Conservation (phyloP, 2,888 invertebrate species). For the Himalopsyche anomala region DNA sequence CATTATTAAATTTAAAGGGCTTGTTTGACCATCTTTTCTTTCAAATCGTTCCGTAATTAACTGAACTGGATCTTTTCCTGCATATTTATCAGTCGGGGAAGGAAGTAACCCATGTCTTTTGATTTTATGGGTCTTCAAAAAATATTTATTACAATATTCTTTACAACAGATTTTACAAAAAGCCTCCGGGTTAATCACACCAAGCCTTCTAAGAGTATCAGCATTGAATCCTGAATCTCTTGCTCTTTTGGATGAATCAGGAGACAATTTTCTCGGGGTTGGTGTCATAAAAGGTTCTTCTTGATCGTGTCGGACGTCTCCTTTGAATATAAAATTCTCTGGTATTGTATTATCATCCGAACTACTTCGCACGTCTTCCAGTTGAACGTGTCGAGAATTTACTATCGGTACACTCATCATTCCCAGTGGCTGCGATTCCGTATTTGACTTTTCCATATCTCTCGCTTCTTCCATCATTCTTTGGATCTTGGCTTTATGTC, state of each 20-base stretch:
- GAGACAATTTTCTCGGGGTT: conserved; percentile 78
- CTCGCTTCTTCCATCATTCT: conserved; percentile 65
- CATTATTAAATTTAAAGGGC: conserved; percentile 87
- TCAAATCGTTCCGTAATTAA: conserved; percentile 57
- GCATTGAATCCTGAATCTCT: conserved; percentile 84
- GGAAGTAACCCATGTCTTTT: conserved; percentile 90
- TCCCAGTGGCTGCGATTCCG: conserved; percentile 67
- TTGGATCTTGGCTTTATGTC: conserved; percentile 65
- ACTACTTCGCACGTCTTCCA: conserved; percentile 64
- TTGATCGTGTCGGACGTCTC: conserved; percentile 72
- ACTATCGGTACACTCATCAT: conserved; percentile 51
- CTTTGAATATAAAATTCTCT: conserved; percentile 69
- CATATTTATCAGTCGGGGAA: conserved; percentile 71
- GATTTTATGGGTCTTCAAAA: conserved; percentile 93
- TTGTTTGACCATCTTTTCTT: conserved; percentile 80
- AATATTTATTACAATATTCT: conserved; percentile 95
- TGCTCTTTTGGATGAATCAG: conserved; percentile 80
- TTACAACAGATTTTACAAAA: conserved; percentile 95
- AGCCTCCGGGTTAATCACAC: conserved; percentile 91
- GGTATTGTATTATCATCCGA: conserved; percentile 65
- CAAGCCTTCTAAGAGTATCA: conserved; percentile 85
- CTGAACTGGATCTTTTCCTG: conserved; percentile 66
- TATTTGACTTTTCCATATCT: conserved; percentile 72
- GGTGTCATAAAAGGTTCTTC: conserved; percentile 73
- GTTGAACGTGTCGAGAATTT: conserved; percentile 58